Base-by-base conservation (phyloP, 2,113 vertebrate genomes). In the Phalacrocorax carbo region DNA sequence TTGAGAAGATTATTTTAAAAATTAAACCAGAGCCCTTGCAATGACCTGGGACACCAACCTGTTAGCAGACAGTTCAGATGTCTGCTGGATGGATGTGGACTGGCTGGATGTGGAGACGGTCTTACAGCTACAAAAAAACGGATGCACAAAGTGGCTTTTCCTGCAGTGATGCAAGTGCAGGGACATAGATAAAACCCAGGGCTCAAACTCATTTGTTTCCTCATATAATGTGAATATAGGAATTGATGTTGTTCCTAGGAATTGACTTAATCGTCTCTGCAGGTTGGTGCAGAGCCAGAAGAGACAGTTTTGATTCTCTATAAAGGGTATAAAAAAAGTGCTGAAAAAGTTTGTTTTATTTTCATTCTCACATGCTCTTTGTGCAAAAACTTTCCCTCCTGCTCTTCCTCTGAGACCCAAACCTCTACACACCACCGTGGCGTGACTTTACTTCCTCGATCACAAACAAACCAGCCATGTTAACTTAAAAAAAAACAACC, bases 351-450 rank as follows among this genome's bases (percentile, higher is more conserved):
- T 81, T 29, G n/a, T 80, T 71, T 65, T 60, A 3, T 64, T 77
- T 77, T 60, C 75, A 64, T 54, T 46, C 72, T 86, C 55, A 9
- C 9, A 0, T 57, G 78, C 68, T 78, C 32, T 88, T 94, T 83
- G 81, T 94, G 76, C 54, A 29, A 58, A 92, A 70, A 66, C 44
- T 72, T 84, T 49, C 60, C 54, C 49, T 82, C 11, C 90, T 48
- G n/a, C 78, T 60, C 84, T 83, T 95, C 92, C 83, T 89, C 90
- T 68, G 82, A 88, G 86, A 51, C 86, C 82, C 91, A 78, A 46
- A 75, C 52, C 55, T 66, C 76, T n/a, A 1, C 82, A 3, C 51
- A 7, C 23, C 52, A 9, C 58, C 0, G 2, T 69, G 82, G 40
- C 4, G 27, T 29, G 8, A 54, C 83, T 88, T 78, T 46, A 14